A percentile compares a stretch with the other conserved stretches of the same genome.
Evolutionary conservation across 1,140 invertebrate genomes (phyloP).

Genomic region (Bombus consobrinus): DNA sequence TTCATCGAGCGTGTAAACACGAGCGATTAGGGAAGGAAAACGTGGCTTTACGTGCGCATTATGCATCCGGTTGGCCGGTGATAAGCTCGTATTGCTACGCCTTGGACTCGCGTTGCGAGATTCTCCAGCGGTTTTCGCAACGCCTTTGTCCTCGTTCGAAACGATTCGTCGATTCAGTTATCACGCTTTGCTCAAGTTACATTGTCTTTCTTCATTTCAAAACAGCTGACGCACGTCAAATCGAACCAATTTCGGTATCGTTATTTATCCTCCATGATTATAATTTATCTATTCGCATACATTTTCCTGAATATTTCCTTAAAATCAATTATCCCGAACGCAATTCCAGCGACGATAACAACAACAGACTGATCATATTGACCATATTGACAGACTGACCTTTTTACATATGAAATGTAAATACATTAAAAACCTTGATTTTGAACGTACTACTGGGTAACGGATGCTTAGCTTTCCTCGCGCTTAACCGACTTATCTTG

Average conservation of each 20-base stretch:
- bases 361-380: too few relatives aligned
- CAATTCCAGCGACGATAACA: too few relatives aligned
- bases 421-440: too few relatives aligned
- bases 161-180: slow-evolving; percentile 1
- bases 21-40: slow-evolving; percentile 24
- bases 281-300: too few relatives aligned
- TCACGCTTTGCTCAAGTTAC: neutral
- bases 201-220: neutral
- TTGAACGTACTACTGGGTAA: too few relatives aligned
- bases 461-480: too few relatives aligned
- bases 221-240: neutral
- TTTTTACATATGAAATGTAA: too few relatives aligned
- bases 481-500: too few relatives aligned
- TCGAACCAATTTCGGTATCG: neutral
- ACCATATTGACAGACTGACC: too few relatives aligned
- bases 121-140: neutral
- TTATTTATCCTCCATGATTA: too few relatives aligned
- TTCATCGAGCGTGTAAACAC: slow-evolving; percentile 48
- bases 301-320: too few relatives aligned
- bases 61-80: neutral
- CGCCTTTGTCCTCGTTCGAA: neutral
- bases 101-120: neutral
- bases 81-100: neutral
- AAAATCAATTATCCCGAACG: too few relatives aligned
- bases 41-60: neutral